phyloP scores from a whole-genome alignment of 1,140 invertebrate species.

The Drosophila miranda region DNA sequence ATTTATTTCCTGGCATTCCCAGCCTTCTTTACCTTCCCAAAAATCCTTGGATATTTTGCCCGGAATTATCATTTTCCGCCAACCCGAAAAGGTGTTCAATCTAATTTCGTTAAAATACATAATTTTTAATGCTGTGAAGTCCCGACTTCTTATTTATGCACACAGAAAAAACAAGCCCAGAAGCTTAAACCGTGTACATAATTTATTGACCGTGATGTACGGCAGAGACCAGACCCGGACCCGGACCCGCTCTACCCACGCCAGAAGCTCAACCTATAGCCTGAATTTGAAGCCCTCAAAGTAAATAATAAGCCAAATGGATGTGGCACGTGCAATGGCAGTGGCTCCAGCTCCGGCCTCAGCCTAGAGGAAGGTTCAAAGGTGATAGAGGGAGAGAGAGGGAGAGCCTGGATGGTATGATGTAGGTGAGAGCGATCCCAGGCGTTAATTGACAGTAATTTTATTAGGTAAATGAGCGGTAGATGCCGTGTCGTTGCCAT shows the following conservation, averaged over 20 bases:
- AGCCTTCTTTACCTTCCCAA: too few species aligned
- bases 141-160: constrained; percentile 55
- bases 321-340: constrained; percentile 28
- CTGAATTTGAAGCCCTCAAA: constrained; percentile 39
- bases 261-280: background rate
- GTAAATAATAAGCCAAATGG: constrained; percentile 76
- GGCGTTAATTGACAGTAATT: constrained; percentile 78
- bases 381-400: background rate
- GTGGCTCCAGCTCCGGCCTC: background rate
- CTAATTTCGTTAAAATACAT: constrained; percentile 8
- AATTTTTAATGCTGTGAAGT: constrained; percentile 5
- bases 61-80: too few species aligned
- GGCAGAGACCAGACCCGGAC: background rate
- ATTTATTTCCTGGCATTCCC: too few species aligned
- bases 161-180: constrained; percentile 9
- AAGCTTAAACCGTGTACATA: constrained; percentile 73
- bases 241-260: background rate
- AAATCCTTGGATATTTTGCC: too few species aligned
- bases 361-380: constrained; percentile 9
- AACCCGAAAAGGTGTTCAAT: background rate
- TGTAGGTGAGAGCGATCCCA: constrained; percentile 10
- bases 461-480: constrained; percentile 71
- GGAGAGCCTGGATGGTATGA: constrained; percentile 1
- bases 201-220: constrained; percentile 55
- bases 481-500: too few species aligned